Evolutionary conservation across 2,113 vertebrate species (phyloP), one percentile per base, ranked within the genome.

Genomic region (Callithrix jacchus): DNA sequence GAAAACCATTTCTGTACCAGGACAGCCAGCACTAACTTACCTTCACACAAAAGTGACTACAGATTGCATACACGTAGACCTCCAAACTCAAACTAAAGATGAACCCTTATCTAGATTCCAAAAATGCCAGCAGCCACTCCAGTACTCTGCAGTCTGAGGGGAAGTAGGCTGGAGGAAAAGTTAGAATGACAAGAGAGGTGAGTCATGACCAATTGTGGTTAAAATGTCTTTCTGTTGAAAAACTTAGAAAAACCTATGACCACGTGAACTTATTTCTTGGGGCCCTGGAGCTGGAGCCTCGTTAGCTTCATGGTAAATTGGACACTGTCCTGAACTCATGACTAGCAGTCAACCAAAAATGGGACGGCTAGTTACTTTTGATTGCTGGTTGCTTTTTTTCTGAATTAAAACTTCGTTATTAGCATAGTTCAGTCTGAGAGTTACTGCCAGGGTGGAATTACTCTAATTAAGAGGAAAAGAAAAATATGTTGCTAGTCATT

Each of bases 381-480:
- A 95, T 93, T 10, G 56, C 83, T 64, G 87, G 79, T 96, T 97
- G 18, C 92, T 97, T 95, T 98, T 30, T 96, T 89, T 98, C 68
- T 79, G 97, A 98, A 98, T 97, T 97, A 95, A 97, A 98, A 98
- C 95, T 97, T 98, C 94, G 95, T 97, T 97, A 98, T 99, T 98
- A 98, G 97, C 97, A 97, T 98, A 98, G 96, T 94, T 98, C 96
- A 96, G 96, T 89, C 89, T 90, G 91, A 98, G 98, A 98, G 92
- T 97, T 97, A 97, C 86, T 90, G 96, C 95, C 86, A 94, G 98
- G 96, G 96, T 97, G 94, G 96, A 98, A 99, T 98, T 93, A 97
- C 96, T 98, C 98, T 98, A 98, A 99, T 98, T 98, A 99, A 98
- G 98, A 97, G 93, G 95, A 98, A 98, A 95, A 98, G 96, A 96